These are phyloP conservation scores for Netelia melanura DNA, from an alignment of 2,888 invertebrate genomes.

Conservation along the genomic window DNA sequence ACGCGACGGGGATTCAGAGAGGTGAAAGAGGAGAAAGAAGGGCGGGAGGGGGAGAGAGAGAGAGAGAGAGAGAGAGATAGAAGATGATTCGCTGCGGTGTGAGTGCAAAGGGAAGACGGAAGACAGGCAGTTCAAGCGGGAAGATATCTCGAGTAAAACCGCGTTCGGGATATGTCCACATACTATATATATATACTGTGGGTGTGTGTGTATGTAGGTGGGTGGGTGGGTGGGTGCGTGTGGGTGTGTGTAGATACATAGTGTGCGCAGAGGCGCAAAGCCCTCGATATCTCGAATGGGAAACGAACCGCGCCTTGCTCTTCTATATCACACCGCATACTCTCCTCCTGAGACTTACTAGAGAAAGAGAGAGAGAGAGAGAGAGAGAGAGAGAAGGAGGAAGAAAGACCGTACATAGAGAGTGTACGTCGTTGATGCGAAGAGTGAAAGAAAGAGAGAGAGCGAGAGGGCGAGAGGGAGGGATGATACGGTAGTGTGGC, in stretches of 20 bases:
- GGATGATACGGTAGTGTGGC: slow-evolving; percentile 51
- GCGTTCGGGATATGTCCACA: not conserved
- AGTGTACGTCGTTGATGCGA: not conserved
- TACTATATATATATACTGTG: not conserved
- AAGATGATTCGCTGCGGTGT: slow-evolving; percentile 35
- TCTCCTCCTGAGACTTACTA: not conserved
- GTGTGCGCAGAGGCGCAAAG: slow-evolving; percentile 45
- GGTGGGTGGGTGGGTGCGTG: not conserved
- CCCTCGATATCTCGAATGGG: slow-evolving; percentile 64
- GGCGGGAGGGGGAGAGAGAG: not conserved
- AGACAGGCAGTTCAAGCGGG: not conserved
- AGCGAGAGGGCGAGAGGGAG: not conserved
- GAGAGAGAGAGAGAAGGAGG: slow-evolving; percentile 17
- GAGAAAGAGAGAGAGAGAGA: not conserved
- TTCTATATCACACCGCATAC: slow-evolving; percentile 3
- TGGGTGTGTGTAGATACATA: not conserved
- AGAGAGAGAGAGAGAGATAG: not conserved
- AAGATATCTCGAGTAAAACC: slow-evolving; percentile 32
- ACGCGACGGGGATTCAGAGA: not conserved
- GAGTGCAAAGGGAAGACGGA: slow-evolving; percentile 7
- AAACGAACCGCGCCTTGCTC: slow-evolving; percentile 55
- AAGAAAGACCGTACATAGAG: not conserved
- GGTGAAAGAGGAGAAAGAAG: not conserved
- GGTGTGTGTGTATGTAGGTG: not conserved
- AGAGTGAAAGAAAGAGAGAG: not conserved